Evolutionary conservation across 2,888 invertebrate species (phyloP), one percentile per base, ranked within the genome.

Genomic region (Gastrophysa polygoni): DNA sequence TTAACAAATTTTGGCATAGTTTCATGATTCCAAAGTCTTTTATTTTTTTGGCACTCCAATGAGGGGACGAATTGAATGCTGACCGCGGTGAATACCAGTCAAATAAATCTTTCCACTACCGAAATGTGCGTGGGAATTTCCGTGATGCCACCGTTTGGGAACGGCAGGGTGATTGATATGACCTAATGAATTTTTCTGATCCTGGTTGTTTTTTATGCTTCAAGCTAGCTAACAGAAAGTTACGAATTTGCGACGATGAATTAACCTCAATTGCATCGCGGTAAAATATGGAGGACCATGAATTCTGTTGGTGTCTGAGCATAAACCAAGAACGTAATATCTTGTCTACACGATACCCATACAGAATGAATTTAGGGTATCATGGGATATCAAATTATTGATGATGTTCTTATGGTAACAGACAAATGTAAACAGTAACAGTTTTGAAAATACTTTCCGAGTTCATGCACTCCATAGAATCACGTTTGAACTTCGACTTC

Each of bases 141-240:
- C 24, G 34, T 17, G 24, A 28, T 14, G 21, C 38, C 24, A 54
- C 38, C 43, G 43, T 54, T 54, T 34, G 18, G 16, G 38, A 21
- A n/a, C 28, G 34, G 20, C n/a, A 11, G 54, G 17, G 54, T 54
- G 54, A 54, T 54, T 54, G 43, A 54, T 54, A 16, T 44, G 28
- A 24, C 28, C 24, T 54, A 54, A 54, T 54, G 54, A 54, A 54
- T 54, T 54, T 24, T 54, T 38, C 54, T 43, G 28, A 43, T 54
- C 43, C 24, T 43, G 20, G 54, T 54, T 21, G 54, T 38, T 54
- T 54, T 54, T 54, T 21, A 43, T 24, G 3, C 38, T n/a, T n/a
- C 14, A 24, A 43, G 44, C 28, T 14, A 28, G 17, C 43, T 20
- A 16, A 24, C 44, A 24, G 11, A 54, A 43, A 43, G 38, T 54